Evolutionary conservation across 1,140 invertebrate species (phyloP), one percentile per base, ranked within the genome.

Genomic region (Homarus americanus): DNA sequence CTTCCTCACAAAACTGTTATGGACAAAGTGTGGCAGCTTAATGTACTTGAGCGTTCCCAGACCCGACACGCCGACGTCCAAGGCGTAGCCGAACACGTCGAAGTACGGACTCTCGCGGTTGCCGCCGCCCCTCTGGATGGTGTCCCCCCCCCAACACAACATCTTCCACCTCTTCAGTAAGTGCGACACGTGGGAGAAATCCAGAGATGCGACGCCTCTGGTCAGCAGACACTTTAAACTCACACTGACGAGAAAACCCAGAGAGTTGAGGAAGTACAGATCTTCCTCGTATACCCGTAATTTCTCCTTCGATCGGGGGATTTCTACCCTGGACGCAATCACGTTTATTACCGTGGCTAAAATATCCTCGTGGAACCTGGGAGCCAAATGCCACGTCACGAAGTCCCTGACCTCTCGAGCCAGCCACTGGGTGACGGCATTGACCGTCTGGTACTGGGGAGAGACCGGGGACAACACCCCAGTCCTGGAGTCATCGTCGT

Each of bases 1-100:
- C 53, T 89, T 89, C 38, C 79, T 82, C 5, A 89, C 79, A 89
- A 89, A 89, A 73, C 87, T 89, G 49, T 89, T 89, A 73, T 89
- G 80, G 34, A 89, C 87, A 89, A 82, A 89, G 38, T 89, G 87
- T 12, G 87, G 87, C 69, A 89, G 36, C 20, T 89, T 89, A n/a
- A 89, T 44, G n/a, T 82, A 73, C 49, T 73, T 89, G 7, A 89
- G 66, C 73, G 87, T 89, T 75, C 36, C 73, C 34, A 89, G 32
- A 15, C 87, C 87, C 41, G 69, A 73, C 36, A 82, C 63, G 20
- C 24, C 53, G 76, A 49, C 34, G 34, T 89, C 87, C 1, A 89
- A 38, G 10, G 87, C 75, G 58, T 82, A 89, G 20, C 87, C 69
- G 76, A 89, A 89, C 24, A 89, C 75, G 32, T 89, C 87, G 82